Base-by-base conservation (phyloP, 2,888 invertebrate species). In the Agrotis puta region DNA sequence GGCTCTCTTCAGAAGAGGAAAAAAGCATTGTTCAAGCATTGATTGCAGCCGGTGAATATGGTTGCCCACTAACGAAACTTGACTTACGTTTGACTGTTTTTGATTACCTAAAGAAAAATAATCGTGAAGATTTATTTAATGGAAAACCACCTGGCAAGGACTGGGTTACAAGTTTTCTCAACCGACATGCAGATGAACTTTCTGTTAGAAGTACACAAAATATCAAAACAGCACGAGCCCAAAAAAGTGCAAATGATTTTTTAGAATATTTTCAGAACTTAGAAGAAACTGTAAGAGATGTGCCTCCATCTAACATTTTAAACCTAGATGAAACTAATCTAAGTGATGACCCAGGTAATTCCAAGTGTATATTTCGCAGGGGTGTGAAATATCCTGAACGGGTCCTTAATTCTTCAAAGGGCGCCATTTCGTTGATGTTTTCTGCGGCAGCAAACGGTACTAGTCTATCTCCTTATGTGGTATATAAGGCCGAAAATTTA, bases 121-220 rank as follows among this genome's bases (percentile, higher is more conserved):
- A 56, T 33, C 56, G 56, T 33, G n/a, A 27, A 11, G 33, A 56
- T 27, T 11, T 33, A 56, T 56, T 56, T 56, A 16, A 56, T 56
- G 56, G 56, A 56, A 56, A 56, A n/a, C 27, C 27, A 56, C 27
- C 27, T 33, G 56, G 56, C 39, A 51, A 51, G 51, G 22, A 22
- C 22, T 51, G 51, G 51, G 20, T 51, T 51, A 22, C 51, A 22
- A 51, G 22, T 51, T 51, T 51, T 51, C 51, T 51, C 51, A 1
- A 22, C 22, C 51, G 51, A 51, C 22, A 51, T 51, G 43, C 59
- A 59, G 59, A 59, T 59, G 24, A 59, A 45, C 45, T 59, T 45
- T 24, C 18, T 45, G 59, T 59, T 45, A 59, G 45, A 59, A 59
- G 24, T 47, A 59, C 48, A 14, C 61, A 62, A 62, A 62, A 62